Percentiles rank a stretch among this genome's conserved stretches.
These are phyloP conservation scores for Scophthalmus maximus DNA, from an alignment of 2,113 vertebrate genomes.

Conservation along the genomic window DNA sequence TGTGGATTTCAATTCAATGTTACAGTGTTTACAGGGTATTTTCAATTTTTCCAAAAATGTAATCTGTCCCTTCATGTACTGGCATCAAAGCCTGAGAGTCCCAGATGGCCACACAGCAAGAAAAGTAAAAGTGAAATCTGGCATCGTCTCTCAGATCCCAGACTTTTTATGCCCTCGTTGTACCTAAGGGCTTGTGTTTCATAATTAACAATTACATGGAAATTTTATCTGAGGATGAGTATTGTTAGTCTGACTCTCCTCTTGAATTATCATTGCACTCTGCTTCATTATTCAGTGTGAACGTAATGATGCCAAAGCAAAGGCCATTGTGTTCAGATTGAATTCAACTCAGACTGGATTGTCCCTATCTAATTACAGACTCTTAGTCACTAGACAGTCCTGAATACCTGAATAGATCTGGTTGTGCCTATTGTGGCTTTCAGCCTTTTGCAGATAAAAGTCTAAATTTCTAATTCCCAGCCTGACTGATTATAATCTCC, in stretches of 20 bases:
- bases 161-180: constrained; percentile 16
- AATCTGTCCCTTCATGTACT: neutral
- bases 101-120: neutral
- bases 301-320: constrained; percentile 65
- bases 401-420: constrained; percentile 25
- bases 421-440: neutral
- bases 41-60: neutral
- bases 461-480: constrained; percentile 1
- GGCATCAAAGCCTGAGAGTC: neutral
- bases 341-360: constrained; percentile 42
- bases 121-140: constrained; percentile 16
- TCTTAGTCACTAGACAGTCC: constrained; percentile 23
- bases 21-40: too few relatives aligned
- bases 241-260: constrained; percentile 47
- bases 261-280: constrained; percentile 52
- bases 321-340: constrained; percentile 58
- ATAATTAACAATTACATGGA: constrained; percentile 53
- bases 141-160: constrained; percentile 12
- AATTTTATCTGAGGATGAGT: constrained; percentile 29
- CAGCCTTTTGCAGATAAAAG: constrained; percentile 31
- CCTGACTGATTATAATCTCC: neutral
- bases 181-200: constrained; percentile 43
- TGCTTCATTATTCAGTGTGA: constrained; percentile 65
- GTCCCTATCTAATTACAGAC: constrained; percentile 45
- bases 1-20: neutral